Evolutionary conservation across 2,113 vertebrate species (phyloP).

Genomic region (Atrichornis clamosus): DNA sequence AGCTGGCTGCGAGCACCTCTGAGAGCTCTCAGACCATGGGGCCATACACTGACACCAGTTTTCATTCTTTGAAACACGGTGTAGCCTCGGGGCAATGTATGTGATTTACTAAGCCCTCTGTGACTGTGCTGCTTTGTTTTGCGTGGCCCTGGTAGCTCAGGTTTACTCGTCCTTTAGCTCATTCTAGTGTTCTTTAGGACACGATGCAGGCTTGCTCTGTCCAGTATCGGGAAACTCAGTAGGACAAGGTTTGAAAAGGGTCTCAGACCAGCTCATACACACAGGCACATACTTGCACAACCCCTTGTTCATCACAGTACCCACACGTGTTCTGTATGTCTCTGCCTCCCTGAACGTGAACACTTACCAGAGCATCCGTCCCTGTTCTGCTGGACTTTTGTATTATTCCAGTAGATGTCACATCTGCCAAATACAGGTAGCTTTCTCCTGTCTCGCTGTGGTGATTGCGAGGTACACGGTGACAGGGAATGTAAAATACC

Average conservation of each 20-base stretch:
- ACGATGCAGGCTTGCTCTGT: neutral
- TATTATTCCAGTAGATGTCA: neutral
- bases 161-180: neutral
- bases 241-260: neutral
- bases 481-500: neutral
- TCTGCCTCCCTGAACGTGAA: neutral
- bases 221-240: neutral
- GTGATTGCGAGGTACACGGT: neutral
- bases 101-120: neutral
- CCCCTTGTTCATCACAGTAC: neutral
- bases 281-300: neutral
- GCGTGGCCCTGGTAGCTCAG: neutral
- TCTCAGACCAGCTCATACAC: neutral
- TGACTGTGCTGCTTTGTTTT: neutral
- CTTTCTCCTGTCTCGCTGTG: neutral
- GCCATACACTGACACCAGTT: neutral
- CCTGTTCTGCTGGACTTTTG: neutral
- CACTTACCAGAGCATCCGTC: neutral
- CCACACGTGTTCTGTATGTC: neutral
- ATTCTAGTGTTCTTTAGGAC: neutral
- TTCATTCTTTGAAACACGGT: neutral
- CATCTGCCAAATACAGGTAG: neutral
- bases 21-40: neutral
- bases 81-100: accelerated
- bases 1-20: neutral